Percentiles rank a stretch among this genome's conserved stretches.
phyloP scores from a whole-genome alignment of 2,888 invertebrate species.

The Papilio gigon region DNA sequence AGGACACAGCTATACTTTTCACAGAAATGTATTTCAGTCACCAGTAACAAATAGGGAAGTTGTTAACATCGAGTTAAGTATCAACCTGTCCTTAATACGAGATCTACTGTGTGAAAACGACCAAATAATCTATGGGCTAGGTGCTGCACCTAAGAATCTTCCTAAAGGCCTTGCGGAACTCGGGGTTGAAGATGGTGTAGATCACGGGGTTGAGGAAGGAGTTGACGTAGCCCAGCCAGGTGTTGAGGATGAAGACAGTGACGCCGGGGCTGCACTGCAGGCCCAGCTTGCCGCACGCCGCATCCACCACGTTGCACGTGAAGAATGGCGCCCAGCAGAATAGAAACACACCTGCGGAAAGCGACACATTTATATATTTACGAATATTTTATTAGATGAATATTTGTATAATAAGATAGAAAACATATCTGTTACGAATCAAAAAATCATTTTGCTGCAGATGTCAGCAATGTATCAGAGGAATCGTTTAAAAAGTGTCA shows the following conservation, averaged over 20 bases:
- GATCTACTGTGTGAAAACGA: constrained; percentile 60
- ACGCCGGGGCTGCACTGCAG: constrained; percentile 91
- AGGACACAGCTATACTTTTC: no score
- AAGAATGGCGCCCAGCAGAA: constrained; percentile 99
- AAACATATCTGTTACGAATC: no score
- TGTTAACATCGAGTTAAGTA: background rate
- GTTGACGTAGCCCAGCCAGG: constrained; percentile 99
- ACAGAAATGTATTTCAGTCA: background rate
- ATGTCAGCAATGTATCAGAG: no score
- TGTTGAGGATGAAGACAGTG: constrained; percentile 95
- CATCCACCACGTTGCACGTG: constrained; percentile 98
- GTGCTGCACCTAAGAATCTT: constrained; percentile 90
- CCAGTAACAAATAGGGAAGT: background rate
- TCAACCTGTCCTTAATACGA: background rate
- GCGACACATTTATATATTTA: background rate
- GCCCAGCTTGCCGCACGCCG: constrained; percentile 94
- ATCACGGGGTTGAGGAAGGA: constrained; percentile 96
- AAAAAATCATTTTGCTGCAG: no score
- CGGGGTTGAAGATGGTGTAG: constrained; percentile 97
- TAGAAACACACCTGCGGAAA: constrained; percentile 93
- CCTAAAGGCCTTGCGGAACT: constrained; percentile 98
- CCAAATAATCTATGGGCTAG: constrained; percentile 75
- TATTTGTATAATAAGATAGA: no score
- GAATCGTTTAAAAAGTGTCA: no score
- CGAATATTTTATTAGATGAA: no score